Evolutionary conservation across 2,888 invertebrate species (phyloP), one percentile per base, ranked within the genome.

Genomic region (Phania funesta): DNA sequence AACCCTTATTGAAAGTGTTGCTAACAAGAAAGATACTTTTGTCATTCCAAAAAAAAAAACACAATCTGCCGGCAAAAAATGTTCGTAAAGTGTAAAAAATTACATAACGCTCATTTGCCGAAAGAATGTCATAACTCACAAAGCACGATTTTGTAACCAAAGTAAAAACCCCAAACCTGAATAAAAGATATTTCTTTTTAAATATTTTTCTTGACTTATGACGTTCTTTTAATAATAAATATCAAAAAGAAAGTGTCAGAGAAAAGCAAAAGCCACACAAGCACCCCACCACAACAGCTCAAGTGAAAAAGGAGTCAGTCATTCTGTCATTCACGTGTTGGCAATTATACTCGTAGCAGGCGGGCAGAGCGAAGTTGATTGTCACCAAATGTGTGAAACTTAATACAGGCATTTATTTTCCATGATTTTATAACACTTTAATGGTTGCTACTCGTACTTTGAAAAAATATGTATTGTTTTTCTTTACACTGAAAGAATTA

Each of bases 301-400:
- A 54, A 62, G 68, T 46, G 54, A 29, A 54, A 78, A 46, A 70
- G 38, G 56, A 78, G 77, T 78, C 70, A 78, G 20, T 56, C 70
- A 70, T 38, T 56, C 38, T 46, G 22, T 56, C 65, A 75, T 56
- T 67, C 70, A 78, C 77, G 77, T 78, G 77, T 78, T 78, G 77
- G 38, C 64, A 78, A 70, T 78, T 71, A 71, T 13, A 46, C 9
- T 58, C 35, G 44, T 46, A 24, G 24, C 48, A 52, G 1, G 54
- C 13, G 18, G 4, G n/a, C n/a, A 26, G 16, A 52, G 26, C 18
- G 22, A 29, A 75, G 62, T 54, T 48, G 70, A 70, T 70, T 70
- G 77, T 48, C 77, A 70, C 48, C 52, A 64, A 71, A 56, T 48
- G 64, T 70, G 64, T 78, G 70, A 70, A 78, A 78, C 44, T 64